A percentile compares a stretch with the other conserved stretches of the same genome.
Evolutionary conservation across 2,888 invertebrate genomes (phyloP).

Genomic region (Hirudinaria manillensis): DNA sequence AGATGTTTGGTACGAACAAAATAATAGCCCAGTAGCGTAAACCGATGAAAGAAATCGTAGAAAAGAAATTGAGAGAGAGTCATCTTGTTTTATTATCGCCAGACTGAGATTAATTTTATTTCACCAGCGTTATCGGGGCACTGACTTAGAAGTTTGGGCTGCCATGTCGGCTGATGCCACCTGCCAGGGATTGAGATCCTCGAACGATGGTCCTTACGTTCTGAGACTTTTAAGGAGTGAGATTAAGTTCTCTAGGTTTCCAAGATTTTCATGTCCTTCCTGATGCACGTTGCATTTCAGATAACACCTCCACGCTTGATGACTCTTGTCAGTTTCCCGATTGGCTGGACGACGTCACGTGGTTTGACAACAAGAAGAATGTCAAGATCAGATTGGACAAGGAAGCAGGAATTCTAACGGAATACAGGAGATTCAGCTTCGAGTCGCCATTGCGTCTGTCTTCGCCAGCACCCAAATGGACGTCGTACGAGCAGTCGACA

Average conservation of each 20-base stretch:
- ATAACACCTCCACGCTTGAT: constrained; percentile 35
- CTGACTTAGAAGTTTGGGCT: not conserved
- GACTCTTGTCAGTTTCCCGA: constrained; percentile 46
- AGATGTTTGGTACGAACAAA: constrained; percentile 72
- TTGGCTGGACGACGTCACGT: constrained; percentile 43
- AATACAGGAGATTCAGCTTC: not conserved
- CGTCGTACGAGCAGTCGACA: not conserved
- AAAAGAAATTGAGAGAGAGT: not conserved
- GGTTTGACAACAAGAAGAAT: constrained; percentile 47
- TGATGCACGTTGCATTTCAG: not conserved
- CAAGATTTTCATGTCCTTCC: no score
- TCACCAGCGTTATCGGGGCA: constrained; percentile 11
- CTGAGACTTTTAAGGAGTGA: constrained; percentile 18
- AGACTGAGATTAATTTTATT: not conserved
- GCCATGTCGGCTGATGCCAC: constrained; percentile 28
- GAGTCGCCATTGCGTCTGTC: not conserved
- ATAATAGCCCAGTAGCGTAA: not conserved
- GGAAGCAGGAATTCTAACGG: not conserved
- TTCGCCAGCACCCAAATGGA: not conserved
- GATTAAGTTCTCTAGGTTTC: not conserved
- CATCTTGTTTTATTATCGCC: not conserved
- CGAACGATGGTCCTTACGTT: constrained; percentile 22
- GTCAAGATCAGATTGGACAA: constrained; percentile 39
- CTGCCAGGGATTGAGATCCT: constrained; percentile 19
- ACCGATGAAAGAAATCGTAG: not conserved